phyloP scores from a whole-genome alignment of 2,888 invertebrate genomes.

The Gari tellinella region DNA sequence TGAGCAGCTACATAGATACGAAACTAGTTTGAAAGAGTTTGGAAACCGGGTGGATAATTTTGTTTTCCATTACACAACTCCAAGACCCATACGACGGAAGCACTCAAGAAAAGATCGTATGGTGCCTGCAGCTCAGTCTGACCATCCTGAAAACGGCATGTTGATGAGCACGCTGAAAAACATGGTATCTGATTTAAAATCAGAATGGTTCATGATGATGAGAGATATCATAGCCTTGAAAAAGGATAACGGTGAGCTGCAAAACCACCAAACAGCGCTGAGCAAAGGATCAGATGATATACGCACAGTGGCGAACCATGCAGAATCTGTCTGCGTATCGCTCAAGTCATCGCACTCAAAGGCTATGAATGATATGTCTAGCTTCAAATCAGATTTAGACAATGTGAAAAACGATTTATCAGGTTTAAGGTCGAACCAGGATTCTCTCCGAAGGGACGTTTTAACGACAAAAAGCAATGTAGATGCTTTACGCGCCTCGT shows the following conservation, averaged over 20 bases:
- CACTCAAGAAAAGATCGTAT: constrained; percentile 49
- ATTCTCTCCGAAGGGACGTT: constrained; percentile 31
- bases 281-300: constrained; percentile 61
- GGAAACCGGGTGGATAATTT: constrained; percentile 34
- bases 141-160: constrained; percentile 25
- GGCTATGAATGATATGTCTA: constrained; percentile 25
- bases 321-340: constrained; percentile 13
- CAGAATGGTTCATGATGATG: constrained; percentile 83
- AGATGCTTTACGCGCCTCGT: constrained; percentile 17
- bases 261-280: constrained; percentile 54
- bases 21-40: constrained; percentile 41
- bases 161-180: constrained; percentile 63
- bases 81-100: constrained; percentile 30
- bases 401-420: constrained; percentile 45
- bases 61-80: constrained; percentile 13
- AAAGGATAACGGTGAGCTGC: constrained; percentile 61
- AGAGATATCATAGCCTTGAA: constrained; percentile 77
- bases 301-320: constrained; percentile 24
- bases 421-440: constrained; percentile 22
- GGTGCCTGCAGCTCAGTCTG: constrained; percentile 33
- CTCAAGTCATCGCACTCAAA: constrained; percentile 21
- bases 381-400: constrained; percentile 44
- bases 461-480: constrained; percentile 20
- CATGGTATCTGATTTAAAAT: constrained; percentile 80
- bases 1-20: constrained; percentile 27